Conservation (phyloP, 2,113 vertebrate genomes). For the Mormoops blainvillei region DNA sequence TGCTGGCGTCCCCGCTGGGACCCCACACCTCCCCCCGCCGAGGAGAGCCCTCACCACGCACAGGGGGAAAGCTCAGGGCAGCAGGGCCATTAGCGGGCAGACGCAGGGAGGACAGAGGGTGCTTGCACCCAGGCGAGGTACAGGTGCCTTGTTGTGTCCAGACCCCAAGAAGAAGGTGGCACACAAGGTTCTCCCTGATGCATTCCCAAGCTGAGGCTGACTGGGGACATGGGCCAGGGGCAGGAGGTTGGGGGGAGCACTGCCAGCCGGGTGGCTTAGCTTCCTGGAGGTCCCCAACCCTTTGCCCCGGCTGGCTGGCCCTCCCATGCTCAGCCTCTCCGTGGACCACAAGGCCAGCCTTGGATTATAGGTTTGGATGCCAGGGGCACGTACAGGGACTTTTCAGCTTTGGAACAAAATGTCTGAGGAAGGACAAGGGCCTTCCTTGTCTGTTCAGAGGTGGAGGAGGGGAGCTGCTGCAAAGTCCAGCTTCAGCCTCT, state of each 20-base stretch:
- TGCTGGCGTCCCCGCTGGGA: not conserved
- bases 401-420: slow-evolving; percentile 17
- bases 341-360: not conserved
- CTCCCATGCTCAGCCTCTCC: not conserved
- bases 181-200: not conserved
- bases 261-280: not conserved
- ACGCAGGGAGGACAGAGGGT: fast-evolving
- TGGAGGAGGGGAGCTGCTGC: not conserved
- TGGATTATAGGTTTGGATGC: not conserved
- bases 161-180: not conserved
- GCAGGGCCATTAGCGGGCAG: not conserved
- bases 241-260: not conserved
- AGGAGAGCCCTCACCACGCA: not conserved
- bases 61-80: not conserved
- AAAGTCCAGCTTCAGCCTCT: not conserved
- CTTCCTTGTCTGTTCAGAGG: not conserved
- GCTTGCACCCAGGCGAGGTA: not conserved
- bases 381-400: not conserved
- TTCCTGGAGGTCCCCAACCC: not conserved
- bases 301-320: not conserved
- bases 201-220: not conserved
- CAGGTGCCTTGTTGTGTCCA: fast-evolving
- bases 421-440: slow-evolving; percentile 11
- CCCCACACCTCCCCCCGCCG: too few relatives aligned
- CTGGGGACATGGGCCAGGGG: not conserved